Evolutionary conservation across 2,797 vertebrate species (phyloP).

Genomic region (Leptodactylus fallax): DNA sequence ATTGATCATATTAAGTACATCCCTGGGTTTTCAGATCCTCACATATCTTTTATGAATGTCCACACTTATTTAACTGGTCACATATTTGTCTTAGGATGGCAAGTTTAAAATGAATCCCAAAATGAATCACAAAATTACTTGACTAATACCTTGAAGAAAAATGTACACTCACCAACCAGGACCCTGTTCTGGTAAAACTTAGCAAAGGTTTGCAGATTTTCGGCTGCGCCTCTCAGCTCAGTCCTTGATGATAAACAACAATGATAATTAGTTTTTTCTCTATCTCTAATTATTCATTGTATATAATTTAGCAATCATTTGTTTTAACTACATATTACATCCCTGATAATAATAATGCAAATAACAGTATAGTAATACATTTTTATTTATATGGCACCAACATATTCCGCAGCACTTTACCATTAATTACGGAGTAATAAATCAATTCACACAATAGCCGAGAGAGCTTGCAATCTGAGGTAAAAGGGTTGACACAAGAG

Average conservation of each 20-base stretch:
- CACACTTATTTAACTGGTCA: constrained; percentile 51
- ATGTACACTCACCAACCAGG: background rate
- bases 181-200: background rate
- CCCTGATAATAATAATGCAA: no score
- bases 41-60: constrained; percentile 60
- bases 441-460: no score
- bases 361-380: no score
- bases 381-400: no score
- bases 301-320: no score
- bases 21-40: constrained; percentile 51
- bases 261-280: background rate
- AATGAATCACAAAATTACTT: constrained; percentile 16
- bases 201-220: background rate
- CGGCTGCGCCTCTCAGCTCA: background rate
- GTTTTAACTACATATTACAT: no score
- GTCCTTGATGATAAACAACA: background rate
- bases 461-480: no score
- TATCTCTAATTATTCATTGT: background rate
- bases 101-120: constrained; percentile 53
- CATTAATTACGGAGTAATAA: no score
- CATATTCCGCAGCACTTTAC: no score
- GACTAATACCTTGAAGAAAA: constrained; percentile 17
- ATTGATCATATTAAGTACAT: constrained; percentile 56
- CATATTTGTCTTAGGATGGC: constrained; percentile 53
- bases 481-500: no score